Conservation (phyloP, 2,797 vertebrate genomes). For the Anguilla obscura region DNA sequence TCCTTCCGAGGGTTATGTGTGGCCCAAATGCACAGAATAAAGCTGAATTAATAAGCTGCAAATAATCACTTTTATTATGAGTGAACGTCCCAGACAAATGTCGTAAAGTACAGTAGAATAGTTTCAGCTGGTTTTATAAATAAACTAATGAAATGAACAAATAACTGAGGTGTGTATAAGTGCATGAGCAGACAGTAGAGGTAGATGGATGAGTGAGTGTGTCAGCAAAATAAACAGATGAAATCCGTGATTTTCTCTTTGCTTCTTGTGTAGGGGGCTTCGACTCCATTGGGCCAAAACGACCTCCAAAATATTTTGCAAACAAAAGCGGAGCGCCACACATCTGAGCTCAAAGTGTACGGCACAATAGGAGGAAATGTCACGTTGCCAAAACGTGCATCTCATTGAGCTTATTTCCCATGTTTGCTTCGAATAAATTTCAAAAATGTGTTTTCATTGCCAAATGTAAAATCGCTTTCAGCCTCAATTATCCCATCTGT, state of each 20-base stretch:
- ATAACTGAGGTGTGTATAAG: not conserved
- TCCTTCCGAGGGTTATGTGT: not conserved
- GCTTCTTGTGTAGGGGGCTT: not conserved
- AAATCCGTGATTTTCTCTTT: not conserved
- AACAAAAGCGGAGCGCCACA: constrained; percentile 10
- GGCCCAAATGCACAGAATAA: not conserved
- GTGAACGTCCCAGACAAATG: not conserved
- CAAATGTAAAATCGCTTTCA: constrained; percentile 17
- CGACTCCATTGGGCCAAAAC: not conserved
- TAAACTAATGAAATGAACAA: not conserved
- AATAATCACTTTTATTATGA: not conserved
- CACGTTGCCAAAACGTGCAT: constrained; percentile 6
- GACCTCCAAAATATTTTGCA: not conserved
- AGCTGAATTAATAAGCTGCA: too few relatives aligned
- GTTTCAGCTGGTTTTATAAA: not conserved
- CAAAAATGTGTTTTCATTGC: not conserved
- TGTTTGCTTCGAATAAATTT: constrained; percentile 10
- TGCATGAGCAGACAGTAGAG: not conserved
- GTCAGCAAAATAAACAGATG: not conserved
- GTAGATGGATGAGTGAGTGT: not conserved
- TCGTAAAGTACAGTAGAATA: not conserved
- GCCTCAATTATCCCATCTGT: constrained; percentile 8
- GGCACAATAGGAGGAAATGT: not conserved
- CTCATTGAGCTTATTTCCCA: not conserved
- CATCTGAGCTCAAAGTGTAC: constrained; percentile 6